Evolutionary conservation across 2,113 vertebrate species (phyloP), one percentile per base, ranked within the genome.

Genomic region (Antechinus stuartii): DNA sequence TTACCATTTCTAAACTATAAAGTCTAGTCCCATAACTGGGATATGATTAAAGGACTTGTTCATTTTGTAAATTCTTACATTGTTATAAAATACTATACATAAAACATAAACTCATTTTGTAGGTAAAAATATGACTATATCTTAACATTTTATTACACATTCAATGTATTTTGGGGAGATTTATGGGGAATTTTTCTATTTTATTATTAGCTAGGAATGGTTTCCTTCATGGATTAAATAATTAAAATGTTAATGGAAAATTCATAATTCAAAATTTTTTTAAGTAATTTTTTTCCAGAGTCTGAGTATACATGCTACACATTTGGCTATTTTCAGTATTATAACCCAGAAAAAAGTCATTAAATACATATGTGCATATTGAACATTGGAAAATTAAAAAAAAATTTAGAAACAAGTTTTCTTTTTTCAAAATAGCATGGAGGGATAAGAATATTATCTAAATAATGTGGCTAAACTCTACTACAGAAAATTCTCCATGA

Each of bases 161-260:
- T 53, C 89, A 96, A 90, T 95, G 93, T 96, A 95, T 96, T 97
- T 96, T 96, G 54, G 96, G 91, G 96, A 97, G 97, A 97, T 97
- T 98, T 97, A 98, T 96, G 96, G 92, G 94, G 95, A 97, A 97
- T 94, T 61, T 97, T 97, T 95, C 84, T 95, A 91, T 95, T 97
- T 95, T 96, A 94, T 97, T 94, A 96, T 96, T 98, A 97, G 90
- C 94, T 92, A 96, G 94, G 92, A 84, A 50, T 93, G 49, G 93
- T 93, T 97, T 97, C 97, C 98, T 98, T 89, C 95, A 91, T 94
- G 96, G 97, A 98, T 98, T 97, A 98, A 98, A 96, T 97, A 97
- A 98, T 98, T 97, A 98, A 97, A 97, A 96, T 89, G 93, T 95
- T 97, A 97, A 97, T 96, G 96, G 95, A 27, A 98, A 98, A 98